Evolutionary conservation across 1,140 invertebrate species (phyloP).

Genomic region (Pseudomyrmex sp.): DNA sequence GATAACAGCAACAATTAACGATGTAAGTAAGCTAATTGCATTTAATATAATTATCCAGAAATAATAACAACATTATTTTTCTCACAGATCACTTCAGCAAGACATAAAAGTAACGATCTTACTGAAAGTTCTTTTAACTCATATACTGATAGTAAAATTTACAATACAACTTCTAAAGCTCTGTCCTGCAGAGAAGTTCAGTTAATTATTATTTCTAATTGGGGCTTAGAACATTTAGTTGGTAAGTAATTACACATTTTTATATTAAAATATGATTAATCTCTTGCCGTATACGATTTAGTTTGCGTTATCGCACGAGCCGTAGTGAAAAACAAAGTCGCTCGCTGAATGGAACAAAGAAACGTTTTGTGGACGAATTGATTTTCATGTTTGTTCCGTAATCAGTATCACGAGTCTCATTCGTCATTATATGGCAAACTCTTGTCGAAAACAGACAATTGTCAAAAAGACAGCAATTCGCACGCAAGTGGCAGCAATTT

Average conservation of each 20-base stretch:
- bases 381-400: no score
- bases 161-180: slow-evolving; percentile 78
- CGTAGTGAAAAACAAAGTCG: no score
- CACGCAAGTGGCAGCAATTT: no score
- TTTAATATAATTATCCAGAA: not conserved
- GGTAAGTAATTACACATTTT: slow-evolving; percentile 75
- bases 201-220: slow-evolving; percentile 87
- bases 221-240: slow-evolving; percentile 86
- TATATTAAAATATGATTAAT: not conserved
- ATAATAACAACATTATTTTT: slow-evolving; percentile 11
- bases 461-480: no score
- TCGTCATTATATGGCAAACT: no score
- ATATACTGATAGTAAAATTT: slow-evolving; percentile 42
- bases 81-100: slow-evolving; percentile 52
- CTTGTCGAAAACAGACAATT: no score
- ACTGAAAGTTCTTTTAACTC: slow-evolving; percentile 28
- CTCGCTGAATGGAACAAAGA: no score
- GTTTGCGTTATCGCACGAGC: no score
- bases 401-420: no score
- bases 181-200: slow-evolving; percentile 83
- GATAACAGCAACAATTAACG: slow-evolving; percentile 84
- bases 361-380: no score
- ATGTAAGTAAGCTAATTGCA: slow-evolving; percentile 56
- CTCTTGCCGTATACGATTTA: no score
- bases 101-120: slow-evolving; percentile 40